Evolutionary conservation across 2,888 invertebrate genomes (phyloP), one percentile per base, ranked within the genome.

Genomic region (Hecatera dysodea): DNA sequence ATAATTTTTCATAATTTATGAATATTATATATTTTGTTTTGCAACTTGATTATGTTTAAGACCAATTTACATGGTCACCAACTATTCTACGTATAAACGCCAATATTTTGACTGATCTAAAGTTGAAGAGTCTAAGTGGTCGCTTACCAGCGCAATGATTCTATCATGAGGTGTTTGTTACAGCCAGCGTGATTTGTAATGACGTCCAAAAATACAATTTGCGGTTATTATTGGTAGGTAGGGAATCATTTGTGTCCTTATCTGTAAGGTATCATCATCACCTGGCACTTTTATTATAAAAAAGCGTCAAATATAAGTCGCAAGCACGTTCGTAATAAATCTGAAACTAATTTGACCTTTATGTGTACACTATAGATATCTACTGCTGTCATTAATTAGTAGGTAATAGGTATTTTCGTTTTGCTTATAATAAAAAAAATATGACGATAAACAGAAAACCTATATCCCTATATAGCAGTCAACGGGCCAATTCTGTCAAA

Each of bases 111-210:
- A n/a, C n/a, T n/a, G n/a, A n/a, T n/a, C n/a, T n/a, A n/a, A n/a
- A n/a, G n/a, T n/a, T n/a, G n/a, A n/a, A n/a, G n/a, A n/a, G n/a
- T n/a, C n/a, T n/a, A n/a, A n/a, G n/a, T n/a, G n/a, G n/a, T n/a
- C n/a, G n/a, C n/a, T n/a, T n/a, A n/a, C n/a, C n/a, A n/a, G n/a
- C n/a, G n/a, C n/a, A n/a, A 7, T 33, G 33, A 33, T 7, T 6
- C 33, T 22, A 59, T 27, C 39, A 48, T 60, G 22, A 69, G 19
- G 42, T 29, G 72, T 55, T 62, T 57, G 19, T 52, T 19, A 61
- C 44, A 29, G 11, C 9, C 36, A 6, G 46, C 44, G 50, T 64
- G 8, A n/a, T 42, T 19, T 8, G 29, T n/a, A 22, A 57, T 46
- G 12, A 52, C 27, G 9, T 27, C 42, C 46, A 11, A 44, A 59